Evolutionary conservation across 2,888 invertebrate genomes (phyloP).

Genomic region (Chloroclysta siterata): DNA sequence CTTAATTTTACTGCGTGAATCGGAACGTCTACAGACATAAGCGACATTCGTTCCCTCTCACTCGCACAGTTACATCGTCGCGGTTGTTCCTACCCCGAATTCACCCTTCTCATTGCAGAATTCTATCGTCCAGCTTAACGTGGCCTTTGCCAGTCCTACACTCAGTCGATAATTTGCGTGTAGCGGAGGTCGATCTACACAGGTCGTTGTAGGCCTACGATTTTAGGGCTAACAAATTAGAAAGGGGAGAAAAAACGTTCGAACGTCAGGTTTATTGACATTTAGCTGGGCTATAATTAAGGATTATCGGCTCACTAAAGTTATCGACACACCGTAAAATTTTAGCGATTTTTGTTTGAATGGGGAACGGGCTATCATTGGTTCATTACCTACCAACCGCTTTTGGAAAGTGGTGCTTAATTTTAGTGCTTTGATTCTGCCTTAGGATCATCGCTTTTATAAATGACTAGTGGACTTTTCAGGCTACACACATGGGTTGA

Average conservation of each 20-base stretch:
- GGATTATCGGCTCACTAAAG: constrained; percentile 69
- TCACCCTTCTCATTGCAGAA: constrained; percentile 76
- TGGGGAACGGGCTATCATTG: constrained; percentile 56
- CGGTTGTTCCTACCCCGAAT: constrained; percentile 68
- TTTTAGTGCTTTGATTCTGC: constrained; percentile 7
- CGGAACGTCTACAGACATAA: constrained; percentile 55
- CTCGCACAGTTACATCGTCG: constrained; percentile 58
- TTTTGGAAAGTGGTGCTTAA: constrained; percentile 44
- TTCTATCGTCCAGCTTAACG: constrained; percentile 55
- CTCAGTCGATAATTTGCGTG: constrained; percentile 23
- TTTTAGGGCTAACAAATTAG: constrained; percentile 82
- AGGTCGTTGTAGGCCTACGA: constrained; percentile 67
- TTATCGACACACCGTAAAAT: constrained; percentile 73
- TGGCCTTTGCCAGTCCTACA: constrained; percentile 45
- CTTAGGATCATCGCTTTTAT: background rate
- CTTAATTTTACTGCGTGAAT: constrained; percentile 46
- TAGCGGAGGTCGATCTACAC: constrained; percentile 41
- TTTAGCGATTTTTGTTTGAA: constrained; percentile 68
- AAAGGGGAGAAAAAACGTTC: constrained; percentile 74
- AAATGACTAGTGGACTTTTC: too few relatives aligned
- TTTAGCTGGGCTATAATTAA: constrained; percentile 79
- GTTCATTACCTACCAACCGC: constrained; percentile 9
- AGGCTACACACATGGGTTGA: too few relatives aligned
- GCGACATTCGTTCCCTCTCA: constrained; percentile 57
- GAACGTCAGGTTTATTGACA: constrained; percentile 81